These are phyloP conservation scores for Nezara viridula DNA, from an alignment of 2,888 invertebrate genomes.

Conservation along the genomic window DNA sequence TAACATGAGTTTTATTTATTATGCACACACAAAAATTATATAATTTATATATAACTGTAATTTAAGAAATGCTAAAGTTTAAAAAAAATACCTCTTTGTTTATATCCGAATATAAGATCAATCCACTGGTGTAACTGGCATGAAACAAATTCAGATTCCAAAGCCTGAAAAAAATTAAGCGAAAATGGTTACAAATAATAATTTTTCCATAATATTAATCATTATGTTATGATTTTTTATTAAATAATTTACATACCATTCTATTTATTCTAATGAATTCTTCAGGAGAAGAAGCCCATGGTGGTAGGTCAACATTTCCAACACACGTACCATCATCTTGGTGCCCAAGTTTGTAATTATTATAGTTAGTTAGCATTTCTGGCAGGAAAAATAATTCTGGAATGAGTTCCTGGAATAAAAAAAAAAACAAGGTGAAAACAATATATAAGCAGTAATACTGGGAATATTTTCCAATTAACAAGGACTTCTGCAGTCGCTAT, in stretches of 20 bases:
- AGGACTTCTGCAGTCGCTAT: not conserved
- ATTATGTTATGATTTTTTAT: not conserved
- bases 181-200: not conserved
- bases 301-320: slow-evolving; percentile 92
- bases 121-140: slow-evolving; percentile 99
- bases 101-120: slow-evolving; percentile 99
- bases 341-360: slow-evolving; percentile 87
- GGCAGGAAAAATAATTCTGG: slow-evolving; percentile 99
- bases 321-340: slow-evolving; percentile 85
- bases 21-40: too few relatives aligned
- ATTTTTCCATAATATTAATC: not conserved
- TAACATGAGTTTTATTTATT: too few relatives aligned
- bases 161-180: slow-evolving; percentile 74
- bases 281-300: slow-evolving; percentile 97
- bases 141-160: slow-evolving; percentile 99
- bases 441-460: not conserved
- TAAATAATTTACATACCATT: slow-evolving; percentile 75
- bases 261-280: slow-evolving; percentile 98
- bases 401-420: slow-evolving; percentile 84
- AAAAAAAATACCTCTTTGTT: slow-evolving; percentile 85
- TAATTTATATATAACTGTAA: too few relatives aligned
- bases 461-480: not conserved
- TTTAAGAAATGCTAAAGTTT: too few relatives aligned
- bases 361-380: slow-evolving; percentile 96
- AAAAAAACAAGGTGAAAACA: not conserved